A percentile compares a stretch with the other conserved stretches of the same genome.
Conservation (phyloP, 2,888 invertebrate genomes). For the Lottia scabra region DNA sequence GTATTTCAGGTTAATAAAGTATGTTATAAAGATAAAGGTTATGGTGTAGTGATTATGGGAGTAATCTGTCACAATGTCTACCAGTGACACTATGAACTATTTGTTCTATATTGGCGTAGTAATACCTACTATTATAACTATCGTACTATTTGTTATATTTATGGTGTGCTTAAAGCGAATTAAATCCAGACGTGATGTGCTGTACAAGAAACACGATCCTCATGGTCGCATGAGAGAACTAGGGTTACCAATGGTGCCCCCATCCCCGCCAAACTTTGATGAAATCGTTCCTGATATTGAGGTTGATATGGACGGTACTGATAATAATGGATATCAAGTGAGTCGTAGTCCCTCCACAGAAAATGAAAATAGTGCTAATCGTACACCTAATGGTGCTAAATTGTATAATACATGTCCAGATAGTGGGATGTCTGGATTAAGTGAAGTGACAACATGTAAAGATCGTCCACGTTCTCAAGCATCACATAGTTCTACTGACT, state of each 20-base stretch:
- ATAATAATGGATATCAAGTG: slow-evolving; percentile 34
- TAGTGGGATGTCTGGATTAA: slow-evolving; percentile 46
- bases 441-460: slow-evolving; percentile 41
- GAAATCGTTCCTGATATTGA: slow-evolving; percentile 18
- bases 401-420: slow-evolving; percentile 49
- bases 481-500: slow-evolving; percentile 50
- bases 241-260: slow-evolving; percentile 38
- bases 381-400: neutral
- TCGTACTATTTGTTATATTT: slow-evolving; percentile 60
- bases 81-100: slow-evolving; percentile 45
- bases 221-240: slow-evolving; percentile 44
- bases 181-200: slow-evolving; percentile 46
- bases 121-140: slow-evolving; percentile 60
- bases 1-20: neutral
- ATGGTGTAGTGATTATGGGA: neutral
- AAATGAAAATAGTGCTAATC: slow-evolving; percentile 16
- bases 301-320: slow-evolving; percentile 26
- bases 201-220: slow-evolving; percentile 56
- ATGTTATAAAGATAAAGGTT: neutral
- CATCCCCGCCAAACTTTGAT: slow-evolving; percentile 42
- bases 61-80: slow-evolving; percentile 29
- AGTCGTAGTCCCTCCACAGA: slow-evolving; percentile 37
- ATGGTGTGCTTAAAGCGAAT: slow-evolving; percentile 61
- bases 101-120: slow-evolving; percentile 64
- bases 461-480: slow-evolving; percentile 59